Evolutionary conservation across 2,113 vertebrate species (phyloP), one percentile per base, ranked within the genome.

Genomic region (Oryzias woworae): DNA sequence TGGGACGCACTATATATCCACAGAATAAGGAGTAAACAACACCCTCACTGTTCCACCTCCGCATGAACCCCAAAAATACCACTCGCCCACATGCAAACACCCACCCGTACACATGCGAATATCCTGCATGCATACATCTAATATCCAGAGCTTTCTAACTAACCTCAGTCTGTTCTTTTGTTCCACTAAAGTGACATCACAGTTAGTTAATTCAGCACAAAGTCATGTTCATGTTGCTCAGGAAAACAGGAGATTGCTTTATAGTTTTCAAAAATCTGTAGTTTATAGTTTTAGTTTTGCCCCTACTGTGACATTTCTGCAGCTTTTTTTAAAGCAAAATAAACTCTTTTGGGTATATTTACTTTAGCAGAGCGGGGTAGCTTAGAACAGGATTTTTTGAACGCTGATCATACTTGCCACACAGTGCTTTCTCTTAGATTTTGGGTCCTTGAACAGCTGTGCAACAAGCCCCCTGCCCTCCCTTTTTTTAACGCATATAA

Each of bases 1-100:
- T 65, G 72, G 76, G 71, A 73, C 77, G 59, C 54, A 77, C 72
- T 65, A 66, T 50, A 68, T 58, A 73, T 72, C 77, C 74, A 73
- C 64, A 66, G 64, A 82, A 74, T 71, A 68, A 53, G 69, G 78
- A 86, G 74, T 80, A 82, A 86, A 84, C 79, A 84, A 79, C 73
- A 73, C 69, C 45, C 66, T 73, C 70, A 58, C 63, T 65, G 58
- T 82, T 58, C 74, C 73, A 75, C 73, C 75, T 80, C 71, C 22
- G 10, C 58, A 58, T 59, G 71, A 68, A 41, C 81, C 63, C 74
- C 62, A 53, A 79, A 80, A 85, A 83, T 71, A 84, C 73, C 64
- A 26, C 44, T 69, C 54, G 18, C 73, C 64, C 66, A 83, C 60
- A 55, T 15, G 23, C 59, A 52, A 50, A 71, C 66, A 66, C 53